Conservation (phyloP, 2,797 vertebrate species). For the Nannoperca australis region DNA sequence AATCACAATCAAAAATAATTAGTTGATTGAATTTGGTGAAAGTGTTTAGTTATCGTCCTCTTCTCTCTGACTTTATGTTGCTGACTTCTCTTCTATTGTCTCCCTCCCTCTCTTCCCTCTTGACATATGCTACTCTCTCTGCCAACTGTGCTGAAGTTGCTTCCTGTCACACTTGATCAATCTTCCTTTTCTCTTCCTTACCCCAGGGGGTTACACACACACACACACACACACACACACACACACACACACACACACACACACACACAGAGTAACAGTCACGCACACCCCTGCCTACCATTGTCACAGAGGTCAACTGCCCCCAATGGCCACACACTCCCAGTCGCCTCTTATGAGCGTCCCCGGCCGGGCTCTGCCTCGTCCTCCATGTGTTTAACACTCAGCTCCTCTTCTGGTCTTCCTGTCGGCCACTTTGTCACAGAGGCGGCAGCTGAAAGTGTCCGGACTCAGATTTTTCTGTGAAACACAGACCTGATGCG, state of each 20-base stretch:
- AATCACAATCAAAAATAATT: neutral
- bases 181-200: conserved; percentile 53
- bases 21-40: neutral
- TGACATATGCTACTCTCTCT: conserved; percentile 61
- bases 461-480: conserved; percentile 18
- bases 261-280: neutral
- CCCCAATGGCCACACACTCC: conserved; percentile 38
- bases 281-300: conserved; percentile 34
- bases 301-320: conserved; percentile 65
- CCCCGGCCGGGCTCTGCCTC: neutral
- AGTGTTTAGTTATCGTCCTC: neutral
- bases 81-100: neutral
- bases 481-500: conserved; percentile 15
- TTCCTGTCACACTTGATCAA: conserved; percentile 67
- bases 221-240: neutral
- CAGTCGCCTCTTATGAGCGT: conserved; percentile 43
- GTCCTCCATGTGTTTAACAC: conserved; percentile 32
- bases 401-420: conserved; percentile 17
- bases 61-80: neutral
- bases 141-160: conserved; percentile 67
- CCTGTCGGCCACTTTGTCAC: conserved; percentile 23
- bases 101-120: conserved; percentile 2
- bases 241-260: neutral
- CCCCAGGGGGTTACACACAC: conserved; percentile 25
- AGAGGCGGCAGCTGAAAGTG: conserved; percentile 17